Base-by-base conservation (phyloP, 2,888 invertebrate species). In the Proisotoma minuta region DNA sequence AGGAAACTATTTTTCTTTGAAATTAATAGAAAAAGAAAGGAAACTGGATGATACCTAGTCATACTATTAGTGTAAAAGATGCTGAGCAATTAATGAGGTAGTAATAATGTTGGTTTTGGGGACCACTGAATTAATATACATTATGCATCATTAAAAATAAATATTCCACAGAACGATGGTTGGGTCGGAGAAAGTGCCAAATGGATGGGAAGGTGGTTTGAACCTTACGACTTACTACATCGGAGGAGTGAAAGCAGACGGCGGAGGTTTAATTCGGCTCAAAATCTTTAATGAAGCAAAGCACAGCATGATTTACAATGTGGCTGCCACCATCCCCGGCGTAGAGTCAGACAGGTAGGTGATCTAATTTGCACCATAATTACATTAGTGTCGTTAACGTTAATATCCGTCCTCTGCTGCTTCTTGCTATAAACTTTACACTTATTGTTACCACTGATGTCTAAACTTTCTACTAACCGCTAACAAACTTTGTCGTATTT, bases 301-400 rank as follows among this genome's bases (percentile, higher is more conserved):
- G 59, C 63, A 61, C 22, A 68, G 65, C 39, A 68, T 59, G 39
- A 68, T 73, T 57, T 73, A 66, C 67, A 73, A 73, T 57, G 71
- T 73, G n/a, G 64, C 72, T 27, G 73, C 69, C 3, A 66, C 69
- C 5, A 70, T 73, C 59, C 69, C 73, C 5, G 73, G 73, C n/a
- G 62, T 63, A 59, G 71, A 72, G 65, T 71, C 70, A 40, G 73
- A 73, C 69, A 71, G 73, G 73, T 73, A 71, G 73, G 73, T 73
- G 64, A 71, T 62, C 57, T 59, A 61, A 54, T 65, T 52, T 52
- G 28, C 8, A 10, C 4, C 52, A 28, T 52, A 52, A 52, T 52
- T 52, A 18, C 28, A 52, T 52, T 52, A 52, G 5, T 34, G 34
- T 15, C 15, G 34, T 52, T 28, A 52, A 52, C 2, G 52, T 28